phyloP scores from a whole-genome alignment of 2,797 vertebrate species.

The Cygnus olor region DNA sequence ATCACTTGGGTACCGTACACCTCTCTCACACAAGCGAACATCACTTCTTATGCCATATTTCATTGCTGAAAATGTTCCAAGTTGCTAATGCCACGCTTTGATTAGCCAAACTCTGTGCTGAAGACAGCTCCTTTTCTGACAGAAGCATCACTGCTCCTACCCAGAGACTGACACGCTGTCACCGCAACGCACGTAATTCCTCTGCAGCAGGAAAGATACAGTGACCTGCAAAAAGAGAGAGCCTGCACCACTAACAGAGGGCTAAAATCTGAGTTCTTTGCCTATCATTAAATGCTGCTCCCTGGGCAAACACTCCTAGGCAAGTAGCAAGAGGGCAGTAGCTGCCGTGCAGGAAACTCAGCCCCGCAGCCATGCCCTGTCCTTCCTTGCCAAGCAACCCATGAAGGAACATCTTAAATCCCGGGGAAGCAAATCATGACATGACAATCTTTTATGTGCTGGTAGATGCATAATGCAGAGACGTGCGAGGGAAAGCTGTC shows the following conservation, averaged over 20 bases:
- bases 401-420: not conserved
- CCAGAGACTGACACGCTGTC: accelerated
- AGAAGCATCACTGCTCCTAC: not conserved
- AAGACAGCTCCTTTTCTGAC: not conserved
- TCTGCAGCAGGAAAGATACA: not conserved
- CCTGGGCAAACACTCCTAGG: not conserved
- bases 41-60: not conserved
- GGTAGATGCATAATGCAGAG: not conserved
- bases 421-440: not conserved
- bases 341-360: not conserved
- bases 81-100: not conserved
- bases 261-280: not conserved
- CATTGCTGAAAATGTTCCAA: not conserved
- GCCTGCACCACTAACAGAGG: not conserved
- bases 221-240: not conserved
- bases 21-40: not conserved
- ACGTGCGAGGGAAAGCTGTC: not conserved
- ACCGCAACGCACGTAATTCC: accelerated
- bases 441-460: accelerated
- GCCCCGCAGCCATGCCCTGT: not conserved
- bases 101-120: not conserved
- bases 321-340: not conserved
- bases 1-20: not conserved
- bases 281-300: not conserved
- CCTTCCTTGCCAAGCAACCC: not conserved